phyloP scores from a whole-genome alignment of 2,797 vertebrate species.

The Melanotaenia pygmaea region DNA sequence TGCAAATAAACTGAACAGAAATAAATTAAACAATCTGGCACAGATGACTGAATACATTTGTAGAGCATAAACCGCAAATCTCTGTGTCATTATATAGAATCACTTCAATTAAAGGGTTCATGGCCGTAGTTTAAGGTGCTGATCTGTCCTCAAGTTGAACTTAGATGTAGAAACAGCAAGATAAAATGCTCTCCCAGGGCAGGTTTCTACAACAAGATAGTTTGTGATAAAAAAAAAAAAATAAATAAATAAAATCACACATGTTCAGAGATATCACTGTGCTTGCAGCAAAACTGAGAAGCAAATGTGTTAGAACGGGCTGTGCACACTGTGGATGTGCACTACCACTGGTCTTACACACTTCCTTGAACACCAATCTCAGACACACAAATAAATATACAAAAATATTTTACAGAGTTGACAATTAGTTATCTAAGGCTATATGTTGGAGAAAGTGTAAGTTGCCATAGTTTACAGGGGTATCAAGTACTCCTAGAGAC shows the following conservation, averaged over 20 bases:
- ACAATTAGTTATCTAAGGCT: slow-evolving; percentile 36
- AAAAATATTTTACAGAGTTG: slow-evolving; percentile 9
- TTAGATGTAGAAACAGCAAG: slow-evolving; percentile 22
- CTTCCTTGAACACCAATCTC: slow-evolving; percentile 29
- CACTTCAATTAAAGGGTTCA: background rate
- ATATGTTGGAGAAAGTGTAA: slow-evolving; percentile 37
- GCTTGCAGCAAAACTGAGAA: slow-evolving; percentile 12
- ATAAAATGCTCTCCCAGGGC: slow-evolving; percentile 18
- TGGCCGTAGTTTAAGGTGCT: background rate
- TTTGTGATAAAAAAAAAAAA: slow-evolving; percentile 30
- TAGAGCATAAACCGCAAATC: background rate
- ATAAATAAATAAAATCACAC: slow-evolving; percentile 32
- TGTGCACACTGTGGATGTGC: too few species aligned
- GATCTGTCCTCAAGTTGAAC: background rate
- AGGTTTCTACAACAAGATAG: slow-evolving; percentile 31
- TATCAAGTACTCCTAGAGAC: slow-evolving; percentile 18
- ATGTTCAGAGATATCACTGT: slow-evolving; percentile 18
- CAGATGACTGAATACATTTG: background rate
- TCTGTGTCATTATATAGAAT: background rate
- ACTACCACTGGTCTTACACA: slow-evolving; percentile 22
- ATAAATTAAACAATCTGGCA: background rate
- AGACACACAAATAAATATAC: background rate
- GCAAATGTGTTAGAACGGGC: slow-evolving; percentile 26
- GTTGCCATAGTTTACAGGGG: slow-evolving; percentile 41
- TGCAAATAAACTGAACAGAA: background rate